Percentiles rank a stretch among this genome's conserved stretches.
phyloP scores from a whole-genome alignment of 2,113 vertebrate genomes.

The Gasterosteus nipponicus region DNA sequence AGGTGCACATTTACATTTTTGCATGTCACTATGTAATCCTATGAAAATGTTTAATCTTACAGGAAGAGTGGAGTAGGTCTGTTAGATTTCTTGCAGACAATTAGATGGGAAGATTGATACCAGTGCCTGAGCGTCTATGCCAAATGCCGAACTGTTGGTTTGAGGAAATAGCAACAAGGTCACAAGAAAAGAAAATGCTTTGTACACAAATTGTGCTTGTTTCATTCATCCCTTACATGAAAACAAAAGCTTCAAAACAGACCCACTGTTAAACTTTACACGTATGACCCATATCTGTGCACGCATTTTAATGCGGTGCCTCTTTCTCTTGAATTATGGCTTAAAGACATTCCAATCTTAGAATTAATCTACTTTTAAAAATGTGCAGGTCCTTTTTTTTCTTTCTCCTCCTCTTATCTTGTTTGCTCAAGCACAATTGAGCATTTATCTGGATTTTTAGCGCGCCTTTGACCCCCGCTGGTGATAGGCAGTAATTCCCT shows the following conservation, averaged over 20 bases:
- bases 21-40: background rate
- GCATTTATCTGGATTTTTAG: slow-evolving; percentile 70
- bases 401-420: slow-evolving; percentile 63
- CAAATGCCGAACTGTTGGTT: background rate
- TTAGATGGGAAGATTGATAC: background rate
- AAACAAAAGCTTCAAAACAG: slow-evolving; percentile 1
- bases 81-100: background rate
- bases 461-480: slow-evolving; percentile 68
- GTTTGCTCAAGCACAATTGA: slow-evolving; percentile 65
- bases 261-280: slow-evolving; percentile 23
- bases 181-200: background rate
- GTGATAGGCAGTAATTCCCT: slow-evolving; percentile 74
- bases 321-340: slow-evolving; percentile 43
- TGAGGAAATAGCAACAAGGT: background rate
- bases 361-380: slow-evolving; percentile 71
- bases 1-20: background rate
- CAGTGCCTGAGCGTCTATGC: background rate
- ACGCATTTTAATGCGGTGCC: slow-evolving; percentile 5
- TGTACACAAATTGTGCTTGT: background rate
- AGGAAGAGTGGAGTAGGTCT: background rate
- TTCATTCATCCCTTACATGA: background rate
- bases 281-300: background rate
- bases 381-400: slow-evolving; percentile 52
- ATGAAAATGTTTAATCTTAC: background rate
- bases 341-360: slow-evolving; percentile 51